Percentiles rank a stretch among this genome's conserved stretches.
Evolutionary conservation across 1,140 invertebrate genomes (phyloP).

Genomic region (Trachelipus rathkii): DNA sequence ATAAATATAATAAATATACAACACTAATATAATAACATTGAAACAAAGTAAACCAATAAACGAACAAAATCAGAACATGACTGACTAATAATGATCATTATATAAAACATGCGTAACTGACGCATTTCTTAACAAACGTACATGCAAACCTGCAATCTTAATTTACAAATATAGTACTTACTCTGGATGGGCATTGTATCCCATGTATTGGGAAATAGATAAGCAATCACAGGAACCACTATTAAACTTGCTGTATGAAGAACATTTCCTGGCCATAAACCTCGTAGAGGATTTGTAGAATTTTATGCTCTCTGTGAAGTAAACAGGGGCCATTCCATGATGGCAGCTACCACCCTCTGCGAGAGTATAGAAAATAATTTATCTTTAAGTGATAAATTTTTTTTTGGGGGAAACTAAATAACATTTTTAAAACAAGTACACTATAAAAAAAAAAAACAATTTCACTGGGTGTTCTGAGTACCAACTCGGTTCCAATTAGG

Average conservation of each 20-base stretch:
- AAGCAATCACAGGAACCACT: constrained; percentile 31
- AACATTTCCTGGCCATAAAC: constrained; percentile 37
- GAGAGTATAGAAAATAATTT: constrained; percentile 34
- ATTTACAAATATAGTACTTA: neutral
- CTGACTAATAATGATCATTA: no score
- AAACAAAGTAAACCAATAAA: no score
- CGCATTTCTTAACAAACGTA: no score
- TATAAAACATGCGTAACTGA: no score
- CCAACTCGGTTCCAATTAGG: neutral
- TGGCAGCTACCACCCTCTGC: constrained; percentile 52
- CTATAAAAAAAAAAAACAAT: neutral
- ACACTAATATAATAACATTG: no score
- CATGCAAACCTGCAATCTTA: no score
- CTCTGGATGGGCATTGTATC: constrained; percentile 32
- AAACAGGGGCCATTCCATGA: constrained; percentile 54
- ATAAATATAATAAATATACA: no score
- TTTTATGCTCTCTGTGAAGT: constrained; percentile 54
- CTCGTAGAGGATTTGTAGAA: constrained; percentile 43
- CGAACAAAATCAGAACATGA: no score
- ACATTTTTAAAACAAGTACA: no score
- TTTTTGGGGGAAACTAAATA: neutral
- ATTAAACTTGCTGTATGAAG: constrained; percentile 33
- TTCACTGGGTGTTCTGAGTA: neutral
- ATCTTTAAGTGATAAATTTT: neutral
- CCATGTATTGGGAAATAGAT: constrained; percentile 38